Base-by-base conservation (phyloP, 2,888 invertebrate genomes). In the Lepidocyrtoides sp. region DNA sequence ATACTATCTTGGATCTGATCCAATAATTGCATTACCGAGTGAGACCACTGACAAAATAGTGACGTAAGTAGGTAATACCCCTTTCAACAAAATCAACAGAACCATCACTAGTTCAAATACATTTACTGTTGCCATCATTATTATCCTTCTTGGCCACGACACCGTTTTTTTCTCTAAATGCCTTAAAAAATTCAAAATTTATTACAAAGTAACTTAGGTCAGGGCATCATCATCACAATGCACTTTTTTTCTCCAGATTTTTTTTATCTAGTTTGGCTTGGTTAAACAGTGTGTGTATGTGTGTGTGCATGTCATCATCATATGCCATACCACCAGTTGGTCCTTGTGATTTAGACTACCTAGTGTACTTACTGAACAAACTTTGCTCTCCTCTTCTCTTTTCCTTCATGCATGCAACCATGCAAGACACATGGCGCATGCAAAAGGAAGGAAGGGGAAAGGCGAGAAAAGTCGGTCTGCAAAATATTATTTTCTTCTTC, bases 301-400 rank as follows among this genome's bases (percentile, higher is more conserved):
- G n/a, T n/a, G n/a, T n/a, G n/a, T n/a, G n/a, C n/a, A n/a, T n/a
- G n/a, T n/a, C n/a, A n/a, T n/a, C n/a, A n/a, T n/a, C n/a, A n/a
- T 26, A 60, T 26, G 69, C 23, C 72, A 51, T 14, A 32, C 77
- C 77, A 77, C 77, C 77, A 77, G 77, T 77, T 77, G 77, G 23
- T 77, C 23, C 26, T 51, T 7, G 10, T 48, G 36, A n/a, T 26
- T n/a, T 5, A 12, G n/a, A n/a, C n/a, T n/a, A n/a, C n/a, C n/a
- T n/a, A n/a, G n/a, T n/a, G n/a, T n/a, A n/a, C n/a, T n/a, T n/a
- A n/a, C 51, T 14, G 51, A n/a, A 12, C 5, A 51, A 14, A 7
- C 5, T 69, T 69, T 69, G n/a, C 10, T 63, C 26, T 8, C 12
- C 63, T 8, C 8, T 48, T 48, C 48, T 48, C 48, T 12, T 48